Percentiles rank a stretch among this genome's conserved stretches.
phyloP scores from a whole-genome alignment of 2,113 vertebrate genomes.

The Datnioides undecimradiatus region DNA sequence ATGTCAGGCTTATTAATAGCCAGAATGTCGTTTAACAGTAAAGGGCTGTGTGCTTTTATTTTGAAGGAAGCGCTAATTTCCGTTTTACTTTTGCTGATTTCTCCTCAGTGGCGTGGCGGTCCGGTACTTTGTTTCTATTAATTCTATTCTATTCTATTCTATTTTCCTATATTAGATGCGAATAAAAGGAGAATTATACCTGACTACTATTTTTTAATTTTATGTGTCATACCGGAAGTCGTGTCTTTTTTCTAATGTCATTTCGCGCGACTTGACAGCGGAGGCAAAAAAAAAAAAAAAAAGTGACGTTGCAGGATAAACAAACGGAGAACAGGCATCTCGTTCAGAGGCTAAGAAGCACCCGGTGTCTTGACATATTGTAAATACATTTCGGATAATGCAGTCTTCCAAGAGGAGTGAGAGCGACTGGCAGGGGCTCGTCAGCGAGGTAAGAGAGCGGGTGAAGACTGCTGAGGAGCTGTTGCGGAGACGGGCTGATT shows the following conservation, averaged over 20 bases:
- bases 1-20: too few relatives aligned
- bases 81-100: not conserved
- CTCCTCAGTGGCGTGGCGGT: not conserved
- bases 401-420: conserved; percentile 86
- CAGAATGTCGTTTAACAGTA: not conserved
- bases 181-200: too few relatives aligned
- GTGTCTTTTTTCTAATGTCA: not conserved
- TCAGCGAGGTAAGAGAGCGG: conserved; percentile 90
- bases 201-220: not conserved
- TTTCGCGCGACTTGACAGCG: conserved; percentile 9
- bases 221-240: conserved; percentile 28
- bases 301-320: conserved; percentile 71
- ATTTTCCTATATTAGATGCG: too few relatives aligned
- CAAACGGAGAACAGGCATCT: conserved; percentile 47
- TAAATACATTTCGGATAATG: conserved; percentile 30
- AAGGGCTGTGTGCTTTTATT: conserved; percentile 23
- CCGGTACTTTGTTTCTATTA: not conserved
- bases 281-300: not conserved
- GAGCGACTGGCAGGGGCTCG: conserved; percentile 95
- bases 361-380: not conserved
- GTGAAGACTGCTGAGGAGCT: not conserved
- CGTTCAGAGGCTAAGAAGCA: not conserved
- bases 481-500: conserved; percentile 3
- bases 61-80: not conserved
- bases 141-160: too few relatives aligned